Percentiles rank a stretch among this genome's conserved stretches.
These are phyloP conservation scores for Hermetia illucens DNA, from an alignment of 1,140 invertebrate species.

Conservation along the genomic window DNA sequence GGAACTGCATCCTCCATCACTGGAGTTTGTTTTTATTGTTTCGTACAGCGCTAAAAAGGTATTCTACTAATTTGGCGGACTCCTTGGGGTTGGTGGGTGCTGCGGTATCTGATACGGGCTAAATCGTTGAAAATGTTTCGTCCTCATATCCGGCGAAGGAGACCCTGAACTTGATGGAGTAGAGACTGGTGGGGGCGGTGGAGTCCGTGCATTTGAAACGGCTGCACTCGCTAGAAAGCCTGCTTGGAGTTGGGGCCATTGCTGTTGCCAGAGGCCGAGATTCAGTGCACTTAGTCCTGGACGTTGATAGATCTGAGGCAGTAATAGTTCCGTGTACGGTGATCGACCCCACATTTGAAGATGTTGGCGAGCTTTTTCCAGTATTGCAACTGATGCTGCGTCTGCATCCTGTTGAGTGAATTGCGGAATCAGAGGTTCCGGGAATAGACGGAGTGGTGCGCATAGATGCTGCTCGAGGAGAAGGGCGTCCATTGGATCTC, in stretches of 20 bases:
- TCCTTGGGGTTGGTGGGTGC: conserved; percentile 16
- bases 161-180: conserved; percentile 28
- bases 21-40: no score
- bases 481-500: conserved; percentile 50
- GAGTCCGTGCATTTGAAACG: conserved; percentile 25
- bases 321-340: conserved; percentile 27
- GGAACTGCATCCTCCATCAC: no score
- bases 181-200: conserved; percentile 24
- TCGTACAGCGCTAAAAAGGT: no score
- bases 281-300: conserved; percentile 26
- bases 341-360: conserved; percentile 41
- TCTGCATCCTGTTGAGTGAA: conserved; percentile 42
- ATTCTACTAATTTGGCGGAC: conserved; percentile 21
- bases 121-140: conserved; percentile 27
- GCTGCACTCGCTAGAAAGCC: conserved; percentile 28
- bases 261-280: conserved; percentile 25
- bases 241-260: conserved; percentile 30
- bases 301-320: conserved; percentile 30
- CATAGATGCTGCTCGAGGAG: conserved; percentile 50
- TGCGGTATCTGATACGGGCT: conserved; percentile 26
- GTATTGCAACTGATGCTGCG: conserved; percentile 37
- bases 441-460: conserved; percentile 42
- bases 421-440: conserved; percentile 33
- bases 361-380: conserved; percentile 46
- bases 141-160: conserved; percentile 28